phyloP scores from a whole-genome alignment of 2,113 vertebrate genomes.

The Petrocephalus zakoni region DNA sequence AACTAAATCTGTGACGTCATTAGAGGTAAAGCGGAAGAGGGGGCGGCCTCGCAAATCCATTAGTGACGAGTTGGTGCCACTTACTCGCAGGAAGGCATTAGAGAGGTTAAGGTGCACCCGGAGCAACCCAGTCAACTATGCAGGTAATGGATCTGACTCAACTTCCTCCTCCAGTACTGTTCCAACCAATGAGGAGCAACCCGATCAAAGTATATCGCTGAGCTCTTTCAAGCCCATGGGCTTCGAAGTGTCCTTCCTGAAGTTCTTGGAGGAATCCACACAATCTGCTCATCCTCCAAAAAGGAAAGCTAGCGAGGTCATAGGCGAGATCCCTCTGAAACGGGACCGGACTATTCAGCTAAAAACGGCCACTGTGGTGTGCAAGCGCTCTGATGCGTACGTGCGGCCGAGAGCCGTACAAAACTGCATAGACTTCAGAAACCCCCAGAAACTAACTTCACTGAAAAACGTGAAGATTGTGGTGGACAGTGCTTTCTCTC shows the following conservation, averaged over 20 bases:
- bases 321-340: slow-evolving; percentile 52
- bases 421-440: slow-evolving; percentile 73
- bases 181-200: slow-evolving; percentile 55
- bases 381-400: slow-evolving; percentile 27
- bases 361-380: slow-evolving; percentile 33
- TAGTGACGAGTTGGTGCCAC: slow-evolving; percentile 38
- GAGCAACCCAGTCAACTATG: slow-evolving; percentile 27
- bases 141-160: slow-evolving; percentile 62
- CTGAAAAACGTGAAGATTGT: slow-evolving; percentile 77
- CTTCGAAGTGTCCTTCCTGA: slow-evolving; percentile 91
- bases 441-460: slow-evolving; percentile 71
- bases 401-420: slow-evolving; percentile 56
- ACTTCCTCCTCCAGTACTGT: slow-evolving; percentile 56
- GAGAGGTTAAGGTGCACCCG: slow-evolving; percentile 39
- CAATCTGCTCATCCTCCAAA: slow-evolving; percentile 68
- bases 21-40: slow-evolving; percentile 70
- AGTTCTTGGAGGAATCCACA: slow-evolving; percentile 87
- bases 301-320: slow-evolving; percentile 58
- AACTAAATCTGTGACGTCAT: slow-evolving; percentile 44
- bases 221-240: slow-evolving; percentile 92
- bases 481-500: slow-evolving; percentile 70
- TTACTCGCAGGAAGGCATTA: slow-evolving; percentile 47
- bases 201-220: slow-evolving; percentile 67
- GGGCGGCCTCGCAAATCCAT: slow-evolving; percentile 64
- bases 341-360: slow-evolving; percentile 46